Conservation (phyloP, 2,797 vertebrate species). For the Babyrousa celebensis region DNA sequence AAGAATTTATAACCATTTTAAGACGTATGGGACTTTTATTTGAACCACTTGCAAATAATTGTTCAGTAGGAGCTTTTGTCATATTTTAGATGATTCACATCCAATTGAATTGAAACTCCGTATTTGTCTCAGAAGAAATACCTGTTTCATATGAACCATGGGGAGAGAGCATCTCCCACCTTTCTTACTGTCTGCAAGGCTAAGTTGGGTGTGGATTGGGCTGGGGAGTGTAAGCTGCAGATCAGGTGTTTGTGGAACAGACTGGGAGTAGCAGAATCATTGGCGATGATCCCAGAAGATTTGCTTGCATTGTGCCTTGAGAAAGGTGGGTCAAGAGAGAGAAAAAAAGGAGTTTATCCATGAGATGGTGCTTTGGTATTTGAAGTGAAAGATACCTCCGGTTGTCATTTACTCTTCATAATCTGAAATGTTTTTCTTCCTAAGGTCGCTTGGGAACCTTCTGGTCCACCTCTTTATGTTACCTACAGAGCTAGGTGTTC, state of each 20-base stretch:
- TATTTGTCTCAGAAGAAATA: not conserved
- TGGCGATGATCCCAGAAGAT: not conserved
- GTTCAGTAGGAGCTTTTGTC: not conserved
- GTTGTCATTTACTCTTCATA: not conserved
- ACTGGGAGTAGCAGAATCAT: not conserved
- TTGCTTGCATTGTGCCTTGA: not conserved
- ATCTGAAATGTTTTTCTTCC: not conserved
- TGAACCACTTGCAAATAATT: not conserved
- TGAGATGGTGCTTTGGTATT: not conserved
- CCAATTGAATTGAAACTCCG: not conserved
- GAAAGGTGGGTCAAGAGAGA: not conserved
- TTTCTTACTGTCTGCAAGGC: not conserved
- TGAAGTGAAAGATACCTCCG: not conserved
- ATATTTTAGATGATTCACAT: conserved; percentile 18
- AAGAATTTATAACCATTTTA: not conserved
- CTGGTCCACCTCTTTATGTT: not conserved
- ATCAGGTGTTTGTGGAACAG: not conserved
- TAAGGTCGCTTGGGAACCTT: not conserved
- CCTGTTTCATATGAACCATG: not conserved
- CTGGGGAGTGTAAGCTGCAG: not conserved
- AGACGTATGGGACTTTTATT: not conserved
- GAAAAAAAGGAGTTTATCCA: not conserved
- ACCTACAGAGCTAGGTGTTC: not conserved
- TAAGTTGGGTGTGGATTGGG: not conserved
- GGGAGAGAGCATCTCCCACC: not conserved